phyloP scores from a whole-genome alignment of 35 echinoderm and acorn worm genomes.

The Diadema setosum region DNA sequence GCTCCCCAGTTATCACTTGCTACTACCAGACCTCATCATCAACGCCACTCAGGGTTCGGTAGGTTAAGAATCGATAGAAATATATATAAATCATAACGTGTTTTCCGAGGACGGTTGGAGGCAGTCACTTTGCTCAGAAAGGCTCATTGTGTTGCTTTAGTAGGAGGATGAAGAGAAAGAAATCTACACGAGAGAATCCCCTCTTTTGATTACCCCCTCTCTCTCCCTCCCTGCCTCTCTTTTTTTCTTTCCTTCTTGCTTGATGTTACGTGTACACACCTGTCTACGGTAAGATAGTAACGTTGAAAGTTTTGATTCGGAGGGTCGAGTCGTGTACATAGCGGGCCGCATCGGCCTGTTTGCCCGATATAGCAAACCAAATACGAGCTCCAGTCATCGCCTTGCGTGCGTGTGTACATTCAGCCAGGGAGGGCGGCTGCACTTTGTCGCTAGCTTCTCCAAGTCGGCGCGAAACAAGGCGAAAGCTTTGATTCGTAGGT shows the following conservation, averaged over 20 bases:
- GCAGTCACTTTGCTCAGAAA: too few species aligned
- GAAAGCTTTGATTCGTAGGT: not conserved
- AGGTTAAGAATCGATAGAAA: too few species aligned
- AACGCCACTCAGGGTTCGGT: too few species aligned
- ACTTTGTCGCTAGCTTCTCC: not conserved
- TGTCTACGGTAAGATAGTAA: not conserved
- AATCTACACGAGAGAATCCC: not conserved
- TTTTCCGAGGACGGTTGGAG: too few species aligned
- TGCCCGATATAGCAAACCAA: conserved; percentile 6
- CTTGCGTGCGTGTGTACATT: not conserved
- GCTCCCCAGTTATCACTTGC: too few species aligned
- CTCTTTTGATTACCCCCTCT: not conserved
- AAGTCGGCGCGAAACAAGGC: not conserved
- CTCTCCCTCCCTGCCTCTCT: not conserved
- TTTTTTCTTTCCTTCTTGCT: not conserved
- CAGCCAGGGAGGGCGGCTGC: not conserved
- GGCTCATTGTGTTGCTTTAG: too few species aligned
- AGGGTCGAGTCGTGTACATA: conserved; percentile 9
- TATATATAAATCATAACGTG: too few species aligned
- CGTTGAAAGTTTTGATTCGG: conserved; percentile 7
- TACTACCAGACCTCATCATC: too few species aligned
- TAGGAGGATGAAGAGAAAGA: too few species aligned
- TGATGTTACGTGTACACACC: not conserved
- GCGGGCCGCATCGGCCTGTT: not conserved
- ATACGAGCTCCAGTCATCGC: not conserved